Conservation (phyloP, 2,113 vertebrate species). For the Chunga burmeisteri region DNA sequence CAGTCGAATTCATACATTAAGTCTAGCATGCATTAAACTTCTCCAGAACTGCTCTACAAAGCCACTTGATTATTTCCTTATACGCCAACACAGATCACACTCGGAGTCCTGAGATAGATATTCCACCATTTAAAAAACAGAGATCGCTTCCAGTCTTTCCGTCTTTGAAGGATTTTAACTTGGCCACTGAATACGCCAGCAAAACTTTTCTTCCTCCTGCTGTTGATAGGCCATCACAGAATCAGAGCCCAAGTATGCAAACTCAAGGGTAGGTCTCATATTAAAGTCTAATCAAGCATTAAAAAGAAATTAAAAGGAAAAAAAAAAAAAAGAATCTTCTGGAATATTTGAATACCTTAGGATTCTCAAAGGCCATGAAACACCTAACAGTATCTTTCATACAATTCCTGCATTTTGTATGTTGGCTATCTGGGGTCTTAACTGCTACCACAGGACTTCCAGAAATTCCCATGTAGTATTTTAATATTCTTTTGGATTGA, state of each 20-base stretch:
- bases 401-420: not conserved
- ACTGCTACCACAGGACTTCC: not conserved
- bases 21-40: not conserved
- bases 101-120: not conserved
- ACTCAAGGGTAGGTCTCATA: not conserved
- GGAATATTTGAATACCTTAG: not conserved
- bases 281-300: not conserved
- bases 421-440: not conserved
- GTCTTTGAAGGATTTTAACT: not conserved
- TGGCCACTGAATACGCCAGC: not conserved
- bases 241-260: not conserved
- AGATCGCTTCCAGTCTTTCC: not conserved
- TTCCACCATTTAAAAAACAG: not conserved
- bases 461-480: not conserved
- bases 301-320: not conserved
- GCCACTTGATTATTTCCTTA: not conserved
- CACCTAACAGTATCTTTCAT: not conserved
- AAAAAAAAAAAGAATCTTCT: not conserved
- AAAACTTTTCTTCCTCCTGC: not conserved
- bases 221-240: not conserved
- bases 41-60: not conserved
- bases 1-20: not conserved
- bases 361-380: not conserved
- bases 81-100: not conserved
- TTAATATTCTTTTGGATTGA: constrained; percentile 10